These are phyloP conservation scores for Acrocephalus scirpaceus DNA, from an alignment of 2,797 vertebrate species.

Conservation along the genomic window DNA sequence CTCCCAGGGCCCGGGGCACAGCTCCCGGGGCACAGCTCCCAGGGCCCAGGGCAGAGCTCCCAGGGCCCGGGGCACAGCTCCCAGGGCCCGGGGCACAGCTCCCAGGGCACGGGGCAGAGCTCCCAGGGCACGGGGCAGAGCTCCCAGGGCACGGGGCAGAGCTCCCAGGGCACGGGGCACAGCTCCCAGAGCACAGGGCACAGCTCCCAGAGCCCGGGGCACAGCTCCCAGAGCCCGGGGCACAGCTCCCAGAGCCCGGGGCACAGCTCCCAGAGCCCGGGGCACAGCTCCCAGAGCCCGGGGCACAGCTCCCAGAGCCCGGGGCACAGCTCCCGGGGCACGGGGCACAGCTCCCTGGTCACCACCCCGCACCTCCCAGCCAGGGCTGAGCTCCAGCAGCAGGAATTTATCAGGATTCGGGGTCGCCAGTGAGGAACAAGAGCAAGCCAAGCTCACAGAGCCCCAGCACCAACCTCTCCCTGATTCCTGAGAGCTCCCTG, in stretches of 20 bases:
- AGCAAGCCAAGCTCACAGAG: background rate
- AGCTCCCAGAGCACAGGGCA: background rate
- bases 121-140: background rate
- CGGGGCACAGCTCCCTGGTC: background rate
- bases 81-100: background rate
- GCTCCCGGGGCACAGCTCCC: background rate
- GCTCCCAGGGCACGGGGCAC: no score
- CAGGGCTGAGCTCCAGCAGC: slow-evolving; percentile 1
- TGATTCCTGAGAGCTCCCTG: background rate
- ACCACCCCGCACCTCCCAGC: background rate
- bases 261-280: background rate
- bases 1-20: no score
- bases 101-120: no score
- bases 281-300: background rate
- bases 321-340: no score
- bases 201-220: background rate
- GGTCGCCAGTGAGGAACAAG: background rate
- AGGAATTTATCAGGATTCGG: background rate
- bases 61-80: background rate
- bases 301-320: no score
- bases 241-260: background rate
- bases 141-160: background rate
- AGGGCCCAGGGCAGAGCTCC: no score
- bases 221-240: no score
- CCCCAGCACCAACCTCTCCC: background rate